A percentile compares a stretch with the other conserved stretches of the same genome.
phyloP scores from a whole-genome alignment of 2,797 vertebrate genomes.

The Alca torda region DNA sequence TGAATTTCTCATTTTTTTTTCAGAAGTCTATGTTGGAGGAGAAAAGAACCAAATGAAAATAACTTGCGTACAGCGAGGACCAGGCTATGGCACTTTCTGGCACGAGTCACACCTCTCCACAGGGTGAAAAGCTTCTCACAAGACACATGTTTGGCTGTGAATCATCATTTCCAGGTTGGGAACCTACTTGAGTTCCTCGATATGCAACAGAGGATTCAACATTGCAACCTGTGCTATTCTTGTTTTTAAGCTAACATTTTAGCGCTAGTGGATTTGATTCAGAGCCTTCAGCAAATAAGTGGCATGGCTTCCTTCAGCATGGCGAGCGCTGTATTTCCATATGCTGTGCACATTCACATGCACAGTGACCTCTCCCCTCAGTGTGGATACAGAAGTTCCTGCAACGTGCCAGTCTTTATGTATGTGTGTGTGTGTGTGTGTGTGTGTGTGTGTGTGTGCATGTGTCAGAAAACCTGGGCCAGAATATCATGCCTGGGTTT shows the following conservation, averaged over 20 bases:
- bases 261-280: neutral
- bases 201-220: neutral
- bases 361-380: neutral
- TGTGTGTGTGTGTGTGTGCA: too few relatives aligned
- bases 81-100: neutral
- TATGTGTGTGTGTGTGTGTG: too few relatives aligned
- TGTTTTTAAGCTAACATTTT: constrained; percentile 1
- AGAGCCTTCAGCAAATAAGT: neutral
- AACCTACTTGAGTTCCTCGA: neutral
- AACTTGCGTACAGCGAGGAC: neutral
- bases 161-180: constrained; percentile 1
- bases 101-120: fast-evolving
- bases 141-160: neutral
- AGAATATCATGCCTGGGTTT: neutral
- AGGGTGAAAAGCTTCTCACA: constrained; percentile 1
- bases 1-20: neutral
- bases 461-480: neutral
- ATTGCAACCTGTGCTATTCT: neutral
- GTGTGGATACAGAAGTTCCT: neutral
- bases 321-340: neutral
- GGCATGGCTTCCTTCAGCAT: neutral
- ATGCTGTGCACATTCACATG: neutral
- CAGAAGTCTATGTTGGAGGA: neutral
- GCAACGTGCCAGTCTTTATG: fast-evolving
- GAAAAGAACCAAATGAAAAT: neutral